These are phyloP conservation scores for Drosophila putrida DNA, from an alignment of 2,888 invertebrate genomes.

Conservation along the genomic window DNA sequence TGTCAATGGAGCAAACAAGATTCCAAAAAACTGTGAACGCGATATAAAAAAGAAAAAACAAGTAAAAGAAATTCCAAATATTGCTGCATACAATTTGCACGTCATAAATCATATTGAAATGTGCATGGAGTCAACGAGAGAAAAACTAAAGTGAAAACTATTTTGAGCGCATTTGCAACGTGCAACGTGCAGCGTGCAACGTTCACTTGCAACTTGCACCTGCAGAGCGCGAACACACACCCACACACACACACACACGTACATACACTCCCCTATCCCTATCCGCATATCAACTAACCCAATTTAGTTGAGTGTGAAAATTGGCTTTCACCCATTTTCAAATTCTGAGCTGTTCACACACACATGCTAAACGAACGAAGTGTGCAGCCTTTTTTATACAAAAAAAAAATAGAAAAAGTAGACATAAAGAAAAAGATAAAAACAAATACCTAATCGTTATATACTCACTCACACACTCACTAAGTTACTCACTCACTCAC, in stretches of 20 bases:
- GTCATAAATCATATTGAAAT: constrained; percentile 76
- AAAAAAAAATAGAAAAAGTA: constrained; percentile 39
- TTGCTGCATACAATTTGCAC: constrained; percentile 73
- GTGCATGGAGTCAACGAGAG: constrained; percentile 60
- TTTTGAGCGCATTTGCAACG: constrained; percentile 55
- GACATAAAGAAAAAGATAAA: constrained; percentile 1
- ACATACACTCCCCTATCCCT: not conserved
- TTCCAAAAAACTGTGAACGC: constrained; percentile 7
- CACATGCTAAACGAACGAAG: constrained; percentile 44
- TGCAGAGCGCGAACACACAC: constrained; percentile 28
- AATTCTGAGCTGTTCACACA: constrained; percentile 68
- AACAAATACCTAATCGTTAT: constrained; percentile 52
- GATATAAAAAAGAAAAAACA: constrained; percentile 11
- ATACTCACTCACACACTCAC: constrained; percentile 46
- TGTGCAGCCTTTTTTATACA: constrained; percentile 63
- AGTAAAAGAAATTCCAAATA: constrained; percentile 51
- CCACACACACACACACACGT: not conserved
- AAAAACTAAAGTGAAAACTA: constrained; percentile 44
- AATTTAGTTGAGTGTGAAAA: constrained; percentile 80
- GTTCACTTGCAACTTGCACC: constrained; percentile 59
- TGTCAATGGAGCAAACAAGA: constrained; percentile 51
- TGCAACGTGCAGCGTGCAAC: constrained; percentile 50
- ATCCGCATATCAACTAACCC: constrained; percentile 62
- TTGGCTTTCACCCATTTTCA: constrained; percentile 76
- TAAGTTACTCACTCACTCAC: constrained; percentile 26